A percentile compares a stretch with the other conserved stretches of the same genome.
Conservation (phyloP, 2,113 vertebrate genomes). For the Rhinopomastus cyanomelas region DNA sequence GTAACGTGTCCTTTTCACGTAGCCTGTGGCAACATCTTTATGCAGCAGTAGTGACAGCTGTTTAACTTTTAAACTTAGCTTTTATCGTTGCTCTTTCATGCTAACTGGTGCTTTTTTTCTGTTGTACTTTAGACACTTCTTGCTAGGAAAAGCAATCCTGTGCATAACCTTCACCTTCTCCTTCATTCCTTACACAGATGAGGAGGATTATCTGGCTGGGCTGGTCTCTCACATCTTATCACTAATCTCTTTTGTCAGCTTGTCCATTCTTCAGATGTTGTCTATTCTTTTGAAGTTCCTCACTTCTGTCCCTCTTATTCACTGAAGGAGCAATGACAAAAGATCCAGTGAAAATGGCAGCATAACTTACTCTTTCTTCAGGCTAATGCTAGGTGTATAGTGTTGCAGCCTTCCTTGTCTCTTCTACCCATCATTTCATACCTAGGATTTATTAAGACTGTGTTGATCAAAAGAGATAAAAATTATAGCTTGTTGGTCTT, state of each 20-base stretch:
- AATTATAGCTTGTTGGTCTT: not conserved
- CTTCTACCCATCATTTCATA: not conserved
- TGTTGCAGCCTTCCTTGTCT: not conserved
- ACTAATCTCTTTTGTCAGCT: conserved; percentile 25
- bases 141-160: not conserved
- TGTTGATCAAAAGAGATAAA: not conserved
- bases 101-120: not conserved
- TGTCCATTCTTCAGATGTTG: conserved; percentile 24
- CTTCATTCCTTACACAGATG: not conserved
- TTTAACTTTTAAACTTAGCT: not conserved
- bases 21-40: not conserved
- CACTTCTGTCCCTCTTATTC: not conserved
- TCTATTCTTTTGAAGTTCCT: conserved; percentile 34
- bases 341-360: not conserved
- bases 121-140: not conserved
- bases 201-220: not conserved
- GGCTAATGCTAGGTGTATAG: not conserved
- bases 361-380: not conserved
- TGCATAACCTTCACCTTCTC: not conserved
- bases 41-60: not conserved
- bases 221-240: not conserved
- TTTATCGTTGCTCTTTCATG: not conserved
- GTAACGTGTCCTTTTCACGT: not conserved
- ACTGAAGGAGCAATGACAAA: not conserved
- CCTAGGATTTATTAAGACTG: not conserved